Percentiles rank a stretch among this genome's conserved stretches.
These are phyloP conservation scores for Neotoxoptera formosana DNA, from an alignment of 1,140 invertebrate species.

Conservation along the genomic window DNA sequence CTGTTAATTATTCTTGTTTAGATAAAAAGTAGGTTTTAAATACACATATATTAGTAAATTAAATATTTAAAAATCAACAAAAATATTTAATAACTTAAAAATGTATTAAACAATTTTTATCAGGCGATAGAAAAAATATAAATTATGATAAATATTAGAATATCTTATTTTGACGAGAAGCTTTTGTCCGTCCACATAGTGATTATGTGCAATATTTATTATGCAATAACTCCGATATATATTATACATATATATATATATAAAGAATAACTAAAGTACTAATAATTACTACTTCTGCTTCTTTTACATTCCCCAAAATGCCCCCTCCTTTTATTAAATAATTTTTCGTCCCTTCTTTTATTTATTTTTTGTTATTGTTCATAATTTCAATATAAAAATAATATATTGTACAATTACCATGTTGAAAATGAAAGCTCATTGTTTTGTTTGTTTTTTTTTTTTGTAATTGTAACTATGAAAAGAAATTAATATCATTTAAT, in stretches of 20 bases:
- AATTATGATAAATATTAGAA: conserved; percentile 42
- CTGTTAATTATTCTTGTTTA: conserved; percentile 24
- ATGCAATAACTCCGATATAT: conserved; percentile 45
- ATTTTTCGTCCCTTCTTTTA: neutral
- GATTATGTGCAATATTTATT: conserved; percentile 56
- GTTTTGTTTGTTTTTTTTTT: conserved; percentile 57
- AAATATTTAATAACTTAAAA: neutral
- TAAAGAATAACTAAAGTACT: conserved; percentile 28
- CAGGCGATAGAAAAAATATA: neutral
- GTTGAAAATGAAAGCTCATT: conserved; percentile 55
- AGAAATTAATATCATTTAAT: conserved; percentile 30
- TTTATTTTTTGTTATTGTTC: conserved; percentile 35
- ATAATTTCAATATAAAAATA: neutral
- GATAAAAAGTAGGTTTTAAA: conserved; percentile 20
- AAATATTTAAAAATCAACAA: conserved; percentile 39
- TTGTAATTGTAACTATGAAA: conserved; percentile 33
- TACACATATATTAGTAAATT: conserved; percentile 44
- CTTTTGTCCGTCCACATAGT: conserved; percentile 54
- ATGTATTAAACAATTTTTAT: conserved; percentile 31
- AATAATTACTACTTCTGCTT: conserved; percentile 45
- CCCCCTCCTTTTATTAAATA: conserved; percentile 18
- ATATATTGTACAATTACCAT: conserved; percentile 42
- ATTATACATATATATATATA: neutral
- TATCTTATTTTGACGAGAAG: conserved; percentile 46
- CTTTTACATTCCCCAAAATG: conserved; percentile 46